phyloP scores from a whole-genome alignment of 2,113 vertebrate genomes.

The Paramormyrops kingsleyae region DNA sequence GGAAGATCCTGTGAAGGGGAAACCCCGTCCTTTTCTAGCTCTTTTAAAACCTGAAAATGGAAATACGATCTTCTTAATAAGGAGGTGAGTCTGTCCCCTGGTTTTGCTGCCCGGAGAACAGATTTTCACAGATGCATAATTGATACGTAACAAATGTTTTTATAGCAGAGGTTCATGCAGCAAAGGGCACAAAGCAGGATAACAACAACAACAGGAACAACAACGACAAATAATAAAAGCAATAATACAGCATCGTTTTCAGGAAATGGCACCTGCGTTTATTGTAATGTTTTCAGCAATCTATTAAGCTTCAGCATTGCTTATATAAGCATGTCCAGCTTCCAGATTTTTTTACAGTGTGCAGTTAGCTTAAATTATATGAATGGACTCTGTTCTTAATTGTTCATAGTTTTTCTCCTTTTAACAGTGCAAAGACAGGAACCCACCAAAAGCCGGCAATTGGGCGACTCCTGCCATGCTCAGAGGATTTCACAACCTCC shows the following conservation, averaged over 20 bases:
- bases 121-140: not conserved
- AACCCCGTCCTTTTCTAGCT: not conserved
- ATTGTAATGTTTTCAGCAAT: not conserved
- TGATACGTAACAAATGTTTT: not conserved
- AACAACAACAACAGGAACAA: not conserved
- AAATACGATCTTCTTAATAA: not conserved
- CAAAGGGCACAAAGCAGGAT: not conserved
- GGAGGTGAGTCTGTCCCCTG: not conserved
- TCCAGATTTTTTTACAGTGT: not conserved
- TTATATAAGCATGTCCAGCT: not conserved
- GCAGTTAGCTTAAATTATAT: not conserved
- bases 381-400: not conserved
- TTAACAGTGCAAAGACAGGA: not conserved
- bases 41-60: not conserved
- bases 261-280: not conserved
- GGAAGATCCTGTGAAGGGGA: not conserved
- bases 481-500: slow-evolving; percentile 1
- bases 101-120: not conserved
- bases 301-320: not conserved
- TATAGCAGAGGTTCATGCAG: not conserved
- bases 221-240: not conserved
- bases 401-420: not conserved
- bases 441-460: not conserved
- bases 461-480: not conserved
- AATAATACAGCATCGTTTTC: not conserved